phyloP scores from a whole-genome alignment of 1,140 invertebrate genomes.

The Mycetomoellerius zeteki region DNA sequence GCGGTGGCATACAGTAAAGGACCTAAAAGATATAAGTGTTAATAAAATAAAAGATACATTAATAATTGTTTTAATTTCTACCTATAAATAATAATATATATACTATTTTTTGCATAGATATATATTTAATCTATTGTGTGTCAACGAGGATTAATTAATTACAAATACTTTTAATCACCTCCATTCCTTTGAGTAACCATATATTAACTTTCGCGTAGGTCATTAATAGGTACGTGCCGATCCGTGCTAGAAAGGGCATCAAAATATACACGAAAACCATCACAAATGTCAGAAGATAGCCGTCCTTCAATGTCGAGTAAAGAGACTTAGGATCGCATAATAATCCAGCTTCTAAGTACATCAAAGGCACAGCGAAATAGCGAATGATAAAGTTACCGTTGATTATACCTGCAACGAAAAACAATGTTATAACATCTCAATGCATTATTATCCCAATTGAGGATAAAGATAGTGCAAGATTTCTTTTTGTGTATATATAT shows the following conservation, averaged over 20 bases:
- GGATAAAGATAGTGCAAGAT: not conserved
- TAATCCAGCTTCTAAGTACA: conserved; percentile 84
- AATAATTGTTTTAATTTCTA: too few relatives aligned
- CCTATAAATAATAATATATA: too few relatives aligned
- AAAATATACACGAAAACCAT: conserved; percentile 83
- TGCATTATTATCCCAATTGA: not conserved
- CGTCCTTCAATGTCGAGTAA: conserved; percentile 77
- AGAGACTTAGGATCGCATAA: conserved; percentile 80
- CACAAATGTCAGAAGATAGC: conserved; percentile 81
- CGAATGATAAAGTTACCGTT: conserved; percentile 83
- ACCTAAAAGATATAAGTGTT: conserved; percentile 77
- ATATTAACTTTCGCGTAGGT: conserved; percentile 79
- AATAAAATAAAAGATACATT: not conserved
- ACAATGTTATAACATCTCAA: conserved; percentile 34
- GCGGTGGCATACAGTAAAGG: conserved; percentile 85
- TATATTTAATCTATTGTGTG: too few relatives aligned
- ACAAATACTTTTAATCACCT: conserved; percentile 77
- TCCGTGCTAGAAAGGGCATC: conserved; percentile 80
- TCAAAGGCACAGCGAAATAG: conserved; percentile 84
- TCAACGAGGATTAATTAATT: not conserved
- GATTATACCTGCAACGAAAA: conserved; percentile 79
- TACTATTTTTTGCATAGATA: too few relatives aligned
- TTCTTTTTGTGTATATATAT: conserved; percentile 25
- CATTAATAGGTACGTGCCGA: conserved; percentile 78
- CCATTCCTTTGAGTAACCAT: conserved; percentile 85